phyloP scores from a whole-genome alignment of 2,888 invertebrate species.

The Oithona nana region DNA sequence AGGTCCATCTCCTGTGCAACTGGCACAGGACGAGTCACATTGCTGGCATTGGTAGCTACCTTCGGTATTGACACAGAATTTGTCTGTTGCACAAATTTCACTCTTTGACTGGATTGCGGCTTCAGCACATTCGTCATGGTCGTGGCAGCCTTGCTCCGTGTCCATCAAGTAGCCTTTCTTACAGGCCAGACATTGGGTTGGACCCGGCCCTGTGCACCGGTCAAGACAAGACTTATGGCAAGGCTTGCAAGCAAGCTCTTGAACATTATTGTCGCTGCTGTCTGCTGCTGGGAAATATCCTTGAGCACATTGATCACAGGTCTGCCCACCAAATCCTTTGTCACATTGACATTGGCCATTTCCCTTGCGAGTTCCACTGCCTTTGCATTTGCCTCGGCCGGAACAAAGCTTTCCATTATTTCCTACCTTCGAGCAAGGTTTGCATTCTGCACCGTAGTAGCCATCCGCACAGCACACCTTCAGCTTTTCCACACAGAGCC shows the following conservation, averaged over 20 bases:
- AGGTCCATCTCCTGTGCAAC: constrained; percentile 72
- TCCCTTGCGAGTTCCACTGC: constrained; percentile 72
- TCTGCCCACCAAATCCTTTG: constrained; percentile 52
- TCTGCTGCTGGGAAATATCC: constrained; percentile 51
- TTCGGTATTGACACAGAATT: constrained; percentile 74
- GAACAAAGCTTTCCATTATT: constrained; percentile 51
- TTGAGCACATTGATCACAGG: constrained; percentile 56
- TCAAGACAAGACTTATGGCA: constrained; percentile 63
- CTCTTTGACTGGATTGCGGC: constrained; percentile 22
- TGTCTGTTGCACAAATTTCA: constrained; percentile 37
- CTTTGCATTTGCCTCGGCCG: constrained; percentile 58
- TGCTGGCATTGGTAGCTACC: constrained; percentile 41
- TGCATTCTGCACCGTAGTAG: constrained; percentile 63
- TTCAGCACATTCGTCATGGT: constrained; percentile 61
- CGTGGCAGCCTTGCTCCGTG: constrained; percentile 54
- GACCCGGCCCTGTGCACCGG: constrained; percentile 41
- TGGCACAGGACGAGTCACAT: constrained; percentile 39
- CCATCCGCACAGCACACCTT: constrained; percentile 63
- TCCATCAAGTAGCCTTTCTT: constrained; percentile 51
- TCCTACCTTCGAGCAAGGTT: constrained; percentile 45
- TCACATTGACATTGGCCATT: constrained; percentile 77
- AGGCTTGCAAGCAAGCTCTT: constrained; percentile 36
- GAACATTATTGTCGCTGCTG: constrained; percentile 47
- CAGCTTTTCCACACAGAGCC: constrained; percentile 56
- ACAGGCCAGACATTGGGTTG: constrained; percentile 39